These are phyloP conservation scores for human (Homo sapiens) DNA, from an alignment of 2,113 vertebrate genomes.

Conservation along the genomic window DNA sequence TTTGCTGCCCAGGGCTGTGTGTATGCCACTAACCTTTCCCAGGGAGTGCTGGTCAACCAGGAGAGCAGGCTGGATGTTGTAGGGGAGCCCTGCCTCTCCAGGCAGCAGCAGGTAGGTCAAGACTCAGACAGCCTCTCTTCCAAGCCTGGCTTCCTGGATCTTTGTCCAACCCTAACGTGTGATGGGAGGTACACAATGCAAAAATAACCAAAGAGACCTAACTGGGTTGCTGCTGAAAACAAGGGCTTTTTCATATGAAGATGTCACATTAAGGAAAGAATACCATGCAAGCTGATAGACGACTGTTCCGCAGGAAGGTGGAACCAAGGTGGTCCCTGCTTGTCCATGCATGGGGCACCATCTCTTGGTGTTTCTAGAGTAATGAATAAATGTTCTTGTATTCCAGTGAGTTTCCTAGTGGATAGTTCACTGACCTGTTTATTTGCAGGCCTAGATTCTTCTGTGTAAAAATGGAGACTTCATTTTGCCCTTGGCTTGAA, in stretches of 20 bases:
- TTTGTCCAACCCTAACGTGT: background rate
- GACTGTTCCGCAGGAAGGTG: background rate
- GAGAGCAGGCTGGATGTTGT: accelerated
- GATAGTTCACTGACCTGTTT: background rate
- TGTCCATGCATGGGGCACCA: accelerated
- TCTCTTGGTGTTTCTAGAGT: background rate
- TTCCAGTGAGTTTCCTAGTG: background rate
- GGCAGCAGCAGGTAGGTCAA: background rate
- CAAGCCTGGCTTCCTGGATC: background rate
- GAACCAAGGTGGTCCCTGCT: background rate
- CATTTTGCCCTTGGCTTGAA: background rate
- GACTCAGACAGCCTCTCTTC: background rate
- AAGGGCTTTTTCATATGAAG: background rate
- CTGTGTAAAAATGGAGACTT: background rate
- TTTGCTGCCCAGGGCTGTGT: background rate
- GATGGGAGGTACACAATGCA: background rate
- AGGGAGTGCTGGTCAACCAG: background rate
- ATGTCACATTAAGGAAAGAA: background rate
- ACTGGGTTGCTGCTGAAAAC: background rate
- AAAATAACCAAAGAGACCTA: background rate
- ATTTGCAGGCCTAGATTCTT: background rate
- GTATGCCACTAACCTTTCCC: background rate
- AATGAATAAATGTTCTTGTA: background rate
- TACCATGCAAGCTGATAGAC: background rate
- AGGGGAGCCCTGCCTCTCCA: background rate